phyloP scores from a whole-genome alignment of 2,888 invertebrate species.

The Dolomedes plantarius region DNA sequence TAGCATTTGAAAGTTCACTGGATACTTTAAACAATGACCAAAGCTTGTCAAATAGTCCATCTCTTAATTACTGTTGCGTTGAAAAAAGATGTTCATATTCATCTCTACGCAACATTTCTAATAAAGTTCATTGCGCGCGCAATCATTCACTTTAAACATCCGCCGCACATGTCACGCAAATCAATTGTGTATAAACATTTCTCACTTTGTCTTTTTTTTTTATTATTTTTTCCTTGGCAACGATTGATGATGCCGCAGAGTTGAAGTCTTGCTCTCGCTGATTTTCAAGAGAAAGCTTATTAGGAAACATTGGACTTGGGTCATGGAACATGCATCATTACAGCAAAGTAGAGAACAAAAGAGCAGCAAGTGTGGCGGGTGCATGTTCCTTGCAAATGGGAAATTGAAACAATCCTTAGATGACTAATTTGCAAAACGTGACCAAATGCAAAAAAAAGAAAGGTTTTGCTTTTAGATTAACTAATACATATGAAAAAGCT shows the following conservation, averaged over 20 bases:
- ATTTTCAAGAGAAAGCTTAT: neutral
- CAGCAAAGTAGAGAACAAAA: neutral
- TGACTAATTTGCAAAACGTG: neutral
- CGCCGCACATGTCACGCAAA: neutral
- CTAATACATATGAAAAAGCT: neutral
- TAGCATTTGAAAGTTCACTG: neutral
- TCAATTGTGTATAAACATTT: slow-evolving; percentile 3
- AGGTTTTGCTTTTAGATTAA: neutral
- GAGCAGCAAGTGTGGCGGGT: neutral
- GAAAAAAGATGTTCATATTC: neutral
- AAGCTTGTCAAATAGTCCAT: neutral
- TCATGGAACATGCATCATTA: neutral
- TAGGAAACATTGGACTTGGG: neutral
- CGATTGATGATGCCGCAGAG: neutral
- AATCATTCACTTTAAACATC: slow-evolving; percentile 5
- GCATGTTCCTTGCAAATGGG: neutral
- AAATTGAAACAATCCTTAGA: neutral
- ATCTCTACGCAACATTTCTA: neutral
- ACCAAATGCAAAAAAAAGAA: neutral
- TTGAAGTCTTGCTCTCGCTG: neutral
- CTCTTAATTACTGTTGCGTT: neutral
- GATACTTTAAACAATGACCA: neutral
- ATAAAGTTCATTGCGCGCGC: neutral
- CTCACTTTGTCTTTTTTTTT: neutral
- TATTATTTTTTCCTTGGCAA: neutral